Evolutionary conservation across 2,113 vertebrate species (phyloP), one percentile per base, ranked within the genome.

Genomic region (Ammodytes dubius): DNA sequence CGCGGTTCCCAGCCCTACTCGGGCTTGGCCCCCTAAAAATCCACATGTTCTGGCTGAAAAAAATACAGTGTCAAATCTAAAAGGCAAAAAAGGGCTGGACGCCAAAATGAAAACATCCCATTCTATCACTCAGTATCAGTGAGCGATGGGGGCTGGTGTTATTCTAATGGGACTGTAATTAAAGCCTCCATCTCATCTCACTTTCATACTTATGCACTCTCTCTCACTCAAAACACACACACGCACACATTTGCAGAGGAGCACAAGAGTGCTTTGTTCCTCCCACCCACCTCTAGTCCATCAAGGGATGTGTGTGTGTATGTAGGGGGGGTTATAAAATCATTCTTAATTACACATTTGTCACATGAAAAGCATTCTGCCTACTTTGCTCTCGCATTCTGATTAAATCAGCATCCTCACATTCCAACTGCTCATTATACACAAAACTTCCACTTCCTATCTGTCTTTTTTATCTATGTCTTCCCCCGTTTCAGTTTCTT

Each of bases 311-410:
- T 71, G 60, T 82, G 65, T 49, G 53, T 70, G 37, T 56, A 39
- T 14, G 56, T 3, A 37, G 46, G 46, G 74, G 63, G 83, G 69
- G 73, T 66, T 87, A 88, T 92, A 92, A 95, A 95, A 95, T 93
- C 91, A 92, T 92, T 93, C 91, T 93, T 95, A 95, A 96, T 95
- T 95, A 95, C 92, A 93, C 89, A 94, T 94, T 95, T 95, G 93
- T 95, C 95, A 96, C 92, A 94, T 91, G 92, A 94, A 92, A 93
- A 89, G 89, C 86, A 85, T 94, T 92, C 89, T 91, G 83, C 86
- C 89, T 90, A 85, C 73, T 89, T 91, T 91, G 88, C 90, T 87
- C 84, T 84, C 84, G 85, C 86, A 85, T 87, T 87, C 91, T 93
- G 91, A 94, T 95, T 94, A 93, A 94, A 93, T 93, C 92, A 89